Percentiles rank a stretch among this genome's conserved stretches.
Conservation (phyloP, 2,797 vertebrate species). For the Falco concolor region DNA sequence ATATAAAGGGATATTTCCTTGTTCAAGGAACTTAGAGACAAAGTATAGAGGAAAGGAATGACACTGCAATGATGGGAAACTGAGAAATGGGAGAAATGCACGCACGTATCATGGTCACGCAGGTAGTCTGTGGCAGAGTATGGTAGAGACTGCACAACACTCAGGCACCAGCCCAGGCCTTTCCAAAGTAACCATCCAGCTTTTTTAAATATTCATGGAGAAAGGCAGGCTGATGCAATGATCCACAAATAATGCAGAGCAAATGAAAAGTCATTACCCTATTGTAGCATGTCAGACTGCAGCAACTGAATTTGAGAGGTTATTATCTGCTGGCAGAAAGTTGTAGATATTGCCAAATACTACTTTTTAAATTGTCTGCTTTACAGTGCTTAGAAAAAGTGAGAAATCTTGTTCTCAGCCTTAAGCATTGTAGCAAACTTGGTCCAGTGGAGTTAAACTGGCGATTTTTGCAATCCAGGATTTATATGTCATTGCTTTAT, state of each 20-base stretch:
- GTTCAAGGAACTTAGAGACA: neutral
- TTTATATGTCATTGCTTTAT: conserved; percentile 53
- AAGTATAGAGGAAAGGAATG: neutral
- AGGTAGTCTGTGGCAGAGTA: neutral
- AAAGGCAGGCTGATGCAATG: neutral
- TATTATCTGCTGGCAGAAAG: neutral
- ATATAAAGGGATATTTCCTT: neutral
- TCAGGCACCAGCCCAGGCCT: neutral
- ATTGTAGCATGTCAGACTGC: neutral
- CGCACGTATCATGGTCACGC: neutral
- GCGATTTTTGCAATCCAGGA: neutral
- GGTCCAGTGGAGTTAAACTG: neutral
- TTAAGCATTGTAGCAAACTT: neutral
- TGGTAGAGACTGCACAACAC: neutral
- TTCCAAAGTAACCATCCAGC: neutral
- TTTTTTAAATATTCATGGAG: neutral
- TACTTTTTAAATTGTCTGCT: neutral
- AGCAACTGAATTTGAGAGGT: neutral
- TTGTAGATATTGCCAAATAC: neutral
- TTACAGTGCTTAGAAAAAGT: neutral
- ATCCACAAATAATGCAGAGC: neutral
- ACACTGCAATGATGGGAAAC: neutral
- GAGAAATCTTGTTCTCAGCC: neutral
- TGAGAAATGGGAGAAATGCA: neutral
- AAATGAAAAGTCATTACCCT: neutral